A percentile compares a stretch with the other conserved stretches of the same genome.
phyloP scores from a whole-genome alignment of 2,888 invertebrate species.

The Teleiodes luculella region DNA sequence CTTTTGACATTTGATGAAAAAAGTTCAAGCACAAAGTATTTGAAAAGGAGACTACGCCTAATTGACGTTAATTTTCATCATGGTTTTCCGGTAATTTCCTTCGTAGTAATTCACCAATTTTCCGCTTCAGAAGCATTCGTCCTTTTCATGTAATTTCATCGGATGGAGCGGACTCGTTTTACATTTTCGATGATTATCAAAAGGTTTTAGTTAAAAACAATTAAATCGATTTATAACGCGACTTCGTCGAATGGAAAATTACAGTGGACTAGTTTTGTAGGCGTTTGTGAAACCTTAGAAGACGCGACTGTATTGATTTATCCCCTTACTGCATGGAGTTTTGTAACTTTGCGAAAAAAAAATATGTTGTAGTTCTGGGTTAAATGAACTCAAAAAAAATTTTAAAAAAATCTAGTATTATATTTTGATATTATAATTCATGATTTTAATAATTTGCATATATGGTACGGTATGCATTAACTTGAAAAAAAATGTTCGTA shows the following conservation, averaged over 20 bases:
- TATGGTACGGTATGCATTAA: too few relatives aligned
- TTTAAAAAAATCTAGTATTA: too few relatives aligned
- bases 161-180: too few relatives aligned
- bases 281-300: conserved; percentile 7
- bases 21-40: not conserved
- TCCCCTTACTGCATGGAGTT: too few relatives aligned
- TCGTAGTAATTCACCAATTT: not conserved
- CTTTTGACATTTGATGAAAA: conserved; percentile 1
- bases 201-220: not conserved
- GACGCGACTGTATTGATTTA: conserved; percentile 10
- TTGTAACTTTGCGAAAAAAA: too few relatives aligned
- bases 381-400: too few relatives aligned
- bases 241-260: conserved; percentile 25
- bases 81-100: not conserved
- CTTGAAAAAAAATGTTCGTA: too few relatives aligned
- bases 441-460: too few relatives aligned
- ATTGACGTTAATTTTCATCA: not conserved
- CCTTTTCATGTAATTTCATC: not conserved
- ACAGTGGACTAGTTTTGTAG: conserved; percentile 18
- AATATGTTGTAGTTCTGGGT: too few relatives aligned
- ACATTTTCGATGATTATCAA: not conserved
- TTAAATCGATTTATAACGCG: conserved; percentile 8
- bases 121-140: not conserved
- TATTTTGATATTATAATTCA: too few relatives aligned
- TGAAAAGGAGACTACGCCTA: not conserved